Conservation (phyloP, 2,113 vertebrate species). For the Arizona elegans region DNA sequence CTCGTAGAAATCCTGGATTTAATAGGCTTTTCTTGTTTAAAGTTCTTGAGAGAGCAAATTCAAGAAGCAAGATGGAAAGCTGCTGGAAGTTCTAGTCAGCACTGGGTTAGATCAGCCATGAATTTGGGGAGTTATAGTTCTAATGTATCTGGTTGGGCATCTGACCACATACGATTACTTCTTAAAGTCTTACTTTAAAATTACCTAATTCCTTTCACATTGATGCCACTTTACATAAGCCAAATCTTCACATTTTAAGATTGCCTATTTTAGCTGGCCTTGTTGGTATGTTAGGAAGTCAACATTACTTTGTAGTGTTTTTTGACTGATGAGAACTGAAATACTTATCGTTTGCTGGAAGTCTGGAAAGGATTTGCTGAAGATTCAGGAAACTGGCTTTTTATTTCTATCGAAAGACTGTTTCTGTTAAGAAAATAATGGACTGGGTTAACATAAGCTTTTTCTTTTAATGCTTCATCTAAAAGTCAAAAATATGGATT, state of each 20-base stretch:
- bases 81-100: not conserved
- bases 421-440: constrained; percentile 37
- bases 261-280: constrained; percentile 17
- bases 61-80: not conserved
- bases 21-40: not conserved
- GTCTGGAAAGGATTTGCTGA: constrained; percentile 41
- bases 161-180: not conserved
- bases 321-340: constrained; percentile 33
- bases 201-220: not conserved
- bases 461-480: constrained; percentile 9
- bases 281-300: constrained; percentile 26
- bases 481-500: constrained; percentile 14
- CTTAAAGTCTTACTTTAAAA: not conserved
- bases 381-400: constrained; percentile 21
- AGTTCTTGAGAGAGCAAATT: not conserved
- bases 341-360: constrained; percentile 36
- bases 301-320: constrained; percentile 21
- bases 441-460: not conserved
- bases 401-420: constrained; percentile 18
- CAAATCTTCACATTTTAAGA: constrained; percentile 21
- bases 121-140: not conserved
- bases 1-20: not conserved
- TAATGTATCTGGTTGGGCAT: not conserved
- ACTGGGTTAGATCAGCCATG: not conserved
- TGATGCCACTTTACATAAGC: constrained; percentile 23